Evolutionary conservation across 2,113 vertebrate genomes (phyloP), one percentile per base, ranked within the genome.

Genomic region (Cisticola juncidis): DNA sequence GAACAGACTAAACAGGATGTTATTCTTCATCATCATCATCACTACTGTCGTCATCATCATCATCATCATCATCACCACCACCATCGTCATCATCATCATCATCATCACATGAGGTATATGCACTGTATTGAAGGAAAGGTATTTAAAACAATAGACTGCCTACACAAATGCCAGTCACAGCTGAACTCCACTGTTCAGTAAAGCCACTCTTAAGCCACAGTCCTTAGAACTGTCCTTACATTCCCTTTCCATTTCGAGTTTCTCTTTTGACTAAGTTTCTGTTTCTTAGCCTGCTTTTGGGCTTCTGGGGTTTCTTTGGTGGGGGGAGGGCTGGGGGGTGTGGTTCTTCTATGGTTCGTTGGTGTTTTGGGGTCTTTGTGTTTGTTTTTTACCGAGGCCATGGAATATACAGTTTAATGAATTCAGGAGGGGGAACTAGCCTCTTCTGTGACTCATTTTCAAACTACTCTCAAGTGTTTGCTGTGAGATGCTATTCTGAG

Each of bases 371-470:
- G 15, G 18, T 22, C 3, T 33, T 76, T 77, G 28, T 44, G 0
- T 17, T 54, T 45, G 5, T 2, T 51, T 58, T 66, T 79, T 3
- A 50, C 47, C 45, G 35, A 58, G 20, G 13, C 21, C 38, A 24
- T 54, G 88, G 38, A 74, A 85, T 82, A 97, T 81, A 62, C n/a
- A 77, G 19, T 64, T 62, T 42, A 18, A 36, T 71, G 22, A 90
- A 86, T 74, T 81, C 77, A 89, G 40, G 22, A 50, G 14, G 31
- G 9, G 77, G 53, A 93, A 71, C 29, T 73, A 81, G 16, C 51
- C 44, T 93, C 10, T 92, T 81, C 61, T 50, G 35, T 94, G 94
- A 94, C 65, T 95, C 92, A 91, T 91, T 57, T 91, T 85, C 53
- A 57, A 88, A 42, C 53, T 87, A 61, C 48, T 76, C 45, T 85